A percentile compares a stretch with the other conserved stretches of the same genome.
Evolutionary conservation across 2,888 invertebrate species (phyloP).

Genomic region (Acleris emargana): DNA sequence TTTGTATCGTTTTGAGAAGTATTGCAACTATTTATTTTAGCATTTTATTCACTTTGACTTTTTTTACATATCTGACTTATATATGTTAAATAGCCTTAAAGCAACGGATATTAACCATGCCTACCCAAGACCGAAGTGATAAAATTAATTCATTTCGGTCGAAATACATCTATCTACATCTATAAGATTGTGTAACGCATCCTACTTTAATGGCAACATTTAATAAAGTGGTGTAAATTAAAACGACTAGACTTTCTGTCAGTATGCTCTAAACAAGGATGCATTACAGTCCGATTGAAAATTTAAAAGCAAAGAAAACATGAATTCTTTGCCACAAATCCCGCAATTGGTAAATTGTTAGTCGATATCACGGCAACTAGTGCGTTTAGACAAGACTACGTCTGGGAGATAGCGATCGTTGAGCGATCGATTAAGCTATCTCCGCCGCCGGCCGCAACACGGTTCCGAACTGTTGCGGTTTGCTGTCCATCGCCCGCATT

Average conservation of each 20-base stretch:
- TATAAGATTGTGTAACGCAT: no score
- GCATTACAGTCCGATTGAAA: no score
- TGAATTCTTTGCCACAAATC: not conserved
- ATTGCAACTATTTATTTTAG: not conserved
- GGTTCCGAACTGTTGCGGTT: constrained; percentile 71
- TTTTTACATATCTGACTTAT: not conserved
- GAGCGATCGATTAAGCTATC: constrained; percentile 68
- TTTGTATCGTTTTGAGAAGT: not conserved
- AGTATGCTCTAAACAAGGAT: no score
- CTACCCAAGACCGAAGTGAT: no score
- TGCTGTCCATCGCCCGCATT: constrained; percentile 62
- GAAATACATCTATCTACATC: no score
- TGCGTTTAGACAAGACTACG: constrained; percentile 43
- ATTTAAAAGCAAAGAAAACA: no score
- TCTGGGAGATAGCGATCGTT: constrained; percentile 51
- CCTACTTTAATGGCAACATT: no score
- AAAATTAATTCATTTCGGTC: no score
- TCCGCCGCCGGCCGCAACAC: constrained; percentile 59
- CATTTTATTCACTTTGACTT: not conserved
- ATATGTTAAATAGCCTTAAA: no score
- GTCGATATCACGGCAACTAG: not conserved
- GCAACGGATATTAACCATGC: no score
- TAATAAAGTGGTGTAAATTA: no score
- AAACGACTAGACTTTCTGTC: no score
- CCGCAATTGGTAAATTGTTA: not conserved